A percentile compares a stretch with the other conserved stretches of the same genome.
Evolutionary conservation across 2,888 invertebrate genomes (phyloP).

Genomic region (Seladonia tumulorum): DNA sequence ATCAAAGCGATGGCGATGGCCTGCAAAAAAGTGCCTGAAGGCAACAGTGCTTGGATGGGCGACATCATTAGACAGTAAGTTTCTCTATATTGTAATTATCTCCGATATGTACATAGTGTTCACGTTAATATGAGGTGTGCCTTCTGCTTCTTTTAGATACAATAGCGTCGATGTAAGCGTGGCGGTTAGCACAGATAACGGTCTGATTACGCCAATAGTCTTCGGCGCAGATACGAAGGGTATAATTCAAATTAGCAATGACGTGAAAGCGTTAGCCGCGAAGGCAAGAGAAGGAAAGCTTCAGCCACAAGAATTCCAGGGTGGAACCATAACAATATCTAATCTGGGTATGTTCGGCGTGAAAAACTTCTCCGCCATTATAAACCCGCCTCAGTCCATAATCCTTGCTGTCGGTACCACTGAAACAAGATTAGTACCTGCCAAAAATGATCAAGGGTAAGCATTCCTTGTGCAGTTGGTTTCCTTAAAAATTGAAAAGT

Average conservation of each 20-base stretch:
- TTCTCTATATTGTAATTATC: background rate
- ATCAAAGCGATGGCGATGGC: conserved; percentile 97
- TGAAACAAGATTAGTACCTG: conserved; percentile 90
- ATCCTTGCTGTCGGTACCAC: conserved; percentile 96
- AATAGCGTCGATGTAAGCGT: conserved; percentile 97
- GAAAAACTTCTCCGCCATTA: conserved; percentile 95
- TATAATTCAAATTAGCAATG: conserved; percentile 91
- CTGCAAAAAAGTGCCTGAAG: conserved; percentile 95
- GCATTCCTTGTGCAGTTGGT: background rate
- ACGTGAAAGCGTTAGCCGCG: conserved; percentile 91
- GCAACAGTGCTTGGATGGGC: conserved; percentile 98
- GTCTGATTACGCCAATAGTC: conserved; percentile 98
- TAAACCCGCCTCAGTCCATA: conserved; percentile 98
- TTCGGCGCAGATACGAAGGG: conserved; percentile 96
- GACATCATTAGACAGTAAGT: conserved; percentile 95
- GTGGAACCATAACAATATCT: conserved; percentile 97
- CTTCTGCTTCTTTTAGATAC: conserved; percentile 86
- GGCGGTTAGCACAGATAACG: conserved; percentile 97
- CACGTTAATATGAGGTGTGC: background rate
- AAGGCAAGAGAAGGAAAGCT: conserved; percentile 96
- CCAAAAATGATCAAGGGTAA: conserved; percentile 92
- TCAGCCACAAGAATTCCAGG: conserved; percentile 97
- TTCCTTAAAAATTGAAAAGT: background rate
- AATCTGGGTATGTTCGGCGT: conserved; percentile 98
- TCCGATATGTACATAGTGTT: background rate